Evolutionary conservation across 2,113 vertebrate genomes (phyloP).

Genomic region (Anser brachyrhynchus): DNA sequence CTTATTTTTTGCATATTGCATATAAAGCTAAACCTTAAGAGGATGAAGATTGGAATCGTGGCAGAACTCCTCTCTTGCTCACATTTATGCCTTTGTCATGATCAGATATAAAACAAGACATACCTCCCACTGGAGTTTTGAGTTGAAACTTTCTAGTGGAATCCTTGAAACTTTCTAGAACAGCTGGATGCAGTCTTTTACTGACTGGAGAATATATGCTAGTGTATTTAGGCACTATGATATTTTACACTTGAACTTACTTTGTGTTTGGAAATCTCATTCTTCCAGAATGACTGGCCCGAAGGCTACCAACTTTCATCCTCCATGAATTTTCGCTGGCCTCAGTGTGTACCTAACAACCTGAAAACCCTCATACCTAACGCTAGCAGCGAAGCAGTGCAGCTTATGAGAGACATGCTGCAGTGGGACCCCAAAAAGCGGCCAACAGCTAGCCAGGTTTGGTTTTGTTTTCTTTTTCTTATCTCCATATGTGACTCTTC

Average conservation of each 20-base stretch:
- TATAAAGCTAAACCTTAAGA: not conserved
- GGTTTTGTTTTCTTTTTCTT: not conserved
- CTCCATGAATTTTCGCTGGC: slow-evolving; percentile 84
- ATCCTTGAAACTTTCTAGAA: not conserved
- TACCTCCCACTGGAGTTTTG: not conserved
- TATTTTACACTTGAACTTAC: not conserved
- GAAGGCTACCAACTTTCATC: slow-evolving; percentile 84
- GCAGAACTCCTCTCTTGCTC: not conserved
- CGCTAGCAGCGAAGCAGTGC: slow-evolving; percentile 81
- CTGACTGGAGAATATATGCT: not conserved
- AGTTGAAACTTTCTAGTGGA: not conserved
- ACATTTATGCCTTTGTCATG: not conserved
- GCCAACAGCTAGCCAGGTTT: slow-evolving; percentile 84
- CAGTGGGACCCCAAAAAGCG: slow-evolving; percentile 87
- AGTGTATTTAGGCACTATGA: not conserved
- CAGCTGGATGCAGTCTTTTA: not conserved
- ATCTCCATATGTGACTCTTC: not conserved
- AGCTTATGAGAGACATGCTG: slow-evolving; percentile 85
- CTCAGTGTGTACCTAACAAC: slow-evolving; percentile 83
- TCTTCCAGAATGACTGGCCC: slow-evolving; percentile 82
- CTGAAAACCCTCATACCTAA: slow-evolving; percentile 83
- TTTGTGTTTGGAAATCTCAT: not conserved
- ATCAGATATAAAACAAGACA: not conserved
- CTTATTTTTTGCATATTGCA: not conserved
- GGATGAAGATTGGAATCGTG: not conserved